phyloP scores from a whole-genome alignment of 2,113 vertebrate species.

The Cyrtonyx montezumae region DNA sequence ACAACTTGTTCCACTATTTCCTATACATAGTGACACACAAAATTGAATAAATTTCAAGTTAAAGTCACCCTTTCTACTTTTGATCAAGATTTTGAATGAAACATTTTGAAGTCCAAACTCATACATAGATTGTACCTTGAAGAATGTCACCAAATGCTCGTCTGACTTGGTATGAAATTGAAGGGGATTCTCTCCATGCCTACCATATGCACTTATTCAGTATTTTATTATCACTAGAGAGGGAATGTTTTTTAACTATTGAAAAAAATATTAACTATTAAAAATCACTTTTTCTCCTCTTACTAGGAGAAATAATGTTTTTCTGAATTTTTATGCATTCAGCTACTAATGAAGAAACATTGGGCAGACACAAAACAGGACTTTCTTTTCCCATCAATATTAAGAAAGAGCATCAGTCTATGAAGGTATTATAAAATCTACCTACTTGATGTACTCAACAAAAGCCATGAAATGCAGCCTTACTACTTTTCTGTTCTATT shows the following conservation, averaged over 20 bases:
- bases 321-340: background rate
- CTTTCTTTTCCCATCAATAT: background rate
- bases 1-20: background rate
- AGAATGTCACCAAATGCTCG: background rate
- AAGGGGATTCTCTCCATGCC: background rate
- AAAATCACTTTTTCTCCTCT: background rate
- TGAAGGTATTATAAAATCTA: background rate
- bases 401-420: background rate
- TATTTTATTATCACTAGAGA: background rate
- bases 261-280: background rate
- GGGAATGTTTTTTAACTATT: background rate
- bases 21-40: background rate
- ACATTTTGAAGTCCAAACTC: background rate
- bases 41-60: background rate
- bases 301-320: background rate
- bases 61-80: background rate
- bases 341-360: background rate
- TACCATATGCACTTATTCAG: background rate
- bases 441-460: background rate
- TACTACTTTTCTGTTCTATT: background rate
- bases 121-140: background rate
- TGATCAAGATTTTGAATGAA: constrained; percentile 5
- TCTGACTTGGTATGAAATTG: constrained; percentile 5
- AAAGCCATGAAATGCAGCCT: background rate
- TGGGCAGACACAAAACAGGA: background rate